Evolutionary conservation across 2,113 vertebrate species (phyloP), one percentile per base, ranked within the genome.

Genomic region (Cynocephalus volans): DNA sequence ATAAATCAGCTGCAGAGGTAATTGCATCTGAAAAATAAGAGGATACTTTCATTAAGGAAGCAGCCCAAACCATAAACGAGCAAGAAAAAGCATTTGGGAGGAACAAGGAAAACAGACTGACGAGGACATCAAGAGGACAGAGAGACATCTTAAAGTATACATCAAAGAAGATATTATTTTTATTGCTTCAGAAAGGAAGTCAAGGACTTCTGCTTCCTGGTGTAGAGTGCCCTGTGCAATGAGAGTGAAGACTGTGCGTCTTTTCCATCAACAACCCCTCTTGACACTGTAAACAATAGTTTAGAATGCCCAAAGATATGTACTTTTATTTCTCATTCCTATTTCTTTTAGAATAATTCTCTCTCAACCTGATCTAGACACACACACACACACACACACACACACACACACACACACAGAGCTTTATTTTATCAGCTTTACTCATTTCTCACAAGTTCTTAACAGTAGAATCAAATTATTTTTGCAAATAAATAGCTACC

Each of bases 1-100:
- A 90, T 73, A 95, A 82, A 48, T 96, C 73, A 93, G 83, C 31
- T 76, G 64, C 33, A 64, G 65, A 92, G 48, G 26, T 92, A 83
- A 94, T 7, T 94, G 75, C 31, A 70, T 86, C 69, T 70, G 36
- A 90, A 97, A 97, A 97, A 73, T 21, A 95, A 96, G 41, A 85
- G 19, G 3, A 62, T n/a, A 56, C 26, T 82, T 79, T 75, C 84
- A 92, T 67, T 60, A 94, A 69, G 31, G 67, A 96, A 95, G 64
- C 24, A 93, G 36, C 48, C 62, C 77, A 93, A 94, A 94, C 33
- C 73, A 60, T 75, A 79, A 62, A 36, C 1, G 23, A 56, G 13
- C 58, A 96, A 65, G 58, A 90, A 96, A 97, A 87, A 69, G 48
- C 91, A 88, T 86, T 54, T 88, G 17, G 69, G 72, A 93, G 56